Conservation (phyloP, 1,140 invertebrate genomes). For the Araneus ventricosus region DNA sequence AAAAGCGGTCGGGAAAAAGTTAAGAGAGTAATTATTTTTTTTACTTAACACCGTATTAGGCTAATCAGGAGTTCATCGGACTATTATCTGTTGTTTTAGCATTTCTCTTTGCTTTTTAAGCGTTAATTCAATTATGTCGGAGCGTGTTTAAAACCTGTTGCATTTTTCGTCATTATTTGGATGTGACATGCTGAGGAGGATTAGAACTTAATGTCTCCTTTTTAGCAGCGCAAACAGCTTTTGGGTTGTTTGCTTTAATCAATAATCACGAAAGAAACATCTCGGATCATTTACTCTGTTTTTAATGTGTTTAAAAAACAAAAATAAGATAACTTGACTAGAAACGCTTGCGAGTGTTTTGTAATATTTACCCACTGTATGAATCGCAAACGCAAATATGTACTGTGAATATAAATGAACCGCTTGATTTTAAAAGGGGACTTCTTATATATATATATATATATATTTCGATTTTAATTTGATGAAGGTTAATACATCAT, state of each 20-base stretch:
- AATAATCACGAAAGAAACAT: too few species aligned
- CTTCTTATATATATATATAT: too few species aligned
- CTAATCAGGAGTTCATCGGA: slow-evolving; percentile 20
- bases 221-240: background rate
- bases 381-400: too few species aligned
- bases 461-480: too few species aligned
- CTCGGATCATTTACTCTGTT: too few species aligned
- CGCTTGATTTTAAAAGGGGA: too few species aligned
- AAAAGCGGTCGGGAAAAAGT: background rate
- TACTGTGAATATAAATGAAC: too few species aligned
- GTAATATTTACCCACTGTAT: too few species aligned
- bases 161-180: background rate
- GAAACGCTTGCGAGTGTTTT: too few species aligned
- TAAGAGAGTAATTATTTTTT: slow-evolving; percentile 48
- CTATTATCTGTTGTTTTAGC: slow-evolving; percentile 12
- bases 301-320: too few species aligned
- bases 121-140: background rate
- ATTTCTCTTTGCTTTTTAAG: background rate
- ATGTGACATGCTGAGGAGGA: background rate
- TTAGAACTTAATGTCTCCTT: background rate
- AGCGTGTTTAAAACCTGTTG: background rate
- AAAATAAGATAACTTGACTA: too few species aligned
- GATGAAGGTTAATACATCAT: too few species aligned
- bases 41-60: background rate
- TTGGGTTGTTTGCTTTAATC: background rate